phyloP scores from a whole-genome alignment of 2,888 invertebrate genomes.

The Apamea monoglypha region DNA sequence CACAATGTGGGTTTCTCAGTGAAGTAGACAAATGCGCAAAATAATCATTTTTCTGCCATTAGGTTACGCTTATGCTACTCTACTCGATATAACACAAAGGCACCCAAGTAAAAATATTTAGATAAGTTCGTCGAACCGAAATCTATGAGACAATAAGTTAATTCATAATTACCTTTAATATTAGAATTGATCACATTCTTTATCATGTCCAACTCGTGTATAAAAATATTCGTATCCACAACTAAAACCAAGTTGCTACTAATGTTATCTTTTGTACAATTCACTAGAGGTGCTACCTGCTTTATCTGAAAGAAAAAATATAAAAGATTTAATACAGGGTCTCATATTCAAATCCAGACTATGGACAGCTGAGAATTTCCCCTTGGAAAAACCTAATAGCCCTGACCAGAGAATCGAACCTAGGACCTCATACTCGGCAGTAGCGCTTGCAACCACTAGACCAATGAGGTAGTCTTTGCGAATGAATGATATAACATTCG shows the following conservation, averaged over 20 bases:
- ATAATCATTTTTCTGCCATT: too few relatives aligned
- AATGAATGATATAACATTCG: background rate
- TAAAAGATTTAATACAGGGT: conserved; percentile 9
- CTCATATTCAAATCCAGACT: background rate
- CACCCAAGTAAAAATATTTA: background rate
- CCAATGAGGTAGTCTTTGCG: too few relatives aligned
- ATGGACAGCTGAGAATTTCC: background rate
- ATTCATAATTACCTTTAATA: conserved; percentile 80
- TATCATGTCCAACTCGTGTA: conserved; percentile 85
- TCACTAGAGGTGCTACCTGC: conserved; percentile 69
- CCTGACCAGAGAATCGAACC: background rate
- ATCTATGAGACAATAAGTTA: background rate
- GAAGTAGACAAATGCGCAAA: too few relatives aligned
- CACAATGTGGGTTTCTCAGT: too few relatives aligned
- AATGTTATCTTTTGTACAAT: conserved; percentile 70
- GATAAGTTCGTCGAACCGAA: background rate
- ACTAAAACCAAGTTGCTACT: conserved; percentile 79
- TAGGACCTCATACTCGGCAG: background rate
- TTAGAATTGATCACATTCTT: conserved; percentile 85
- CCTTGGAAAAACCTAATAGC: background rate
- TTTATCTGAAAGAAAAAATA: conserved; percentile 72
- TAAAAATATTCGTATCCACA: conserved; percentile 88
- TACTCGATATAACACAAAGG: too few relatives aligned
- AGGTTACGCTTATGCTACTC: too few relatives aligned
- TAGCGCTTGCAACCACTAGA: too few relatives aligned